A percentile compares a stretch with the other conserved stretches of the same genome.
Conservation (phyloP, 2,113 vertebrate genomes). For the Halcyon malimbica region DNA sequence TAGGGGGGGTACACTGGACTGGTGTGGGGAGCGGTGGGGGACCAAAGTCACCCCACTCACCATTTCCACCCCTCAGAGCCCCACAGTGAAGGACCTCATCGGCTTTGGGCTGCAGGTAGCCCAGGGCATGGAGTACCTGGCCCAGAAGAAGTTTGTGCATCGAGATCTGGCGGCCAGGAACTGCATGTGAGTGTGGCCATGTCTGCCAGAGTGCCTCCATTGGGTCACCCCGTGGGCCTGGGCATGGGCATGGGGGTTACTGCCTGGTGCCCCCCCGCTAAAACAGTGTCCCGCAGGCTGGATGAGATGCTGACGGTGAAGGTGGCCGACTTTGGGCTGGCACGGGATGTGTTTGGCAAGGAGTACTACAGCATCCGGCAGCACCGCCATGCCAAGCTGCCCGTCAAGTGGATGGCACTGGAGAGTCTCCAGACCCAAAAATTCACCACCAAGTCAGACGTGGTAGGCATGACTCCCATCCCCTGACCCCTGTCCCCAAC, state of each 20-base stretch:
- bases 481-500: too few species aligned
- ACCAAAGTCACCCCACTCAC: neutral
- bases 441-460: constrained; percentile 95
- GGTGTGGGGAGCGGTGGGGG: rapidly evolving
- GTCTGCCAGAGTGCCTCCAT: rapidly evolving
- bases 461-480: constrained; percentile 72
- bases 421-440: constrained; percentile 96
- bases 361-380: constrained; percentile 93
- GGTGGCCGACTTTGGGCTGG: constrained; percentile 97
- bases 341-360: constrained; percentile 91
- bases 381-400: constrained; percentile 87
- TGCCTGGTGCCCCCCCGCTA: rapidly evolving
- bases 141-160: constrained; percentile 95
- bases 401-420: constrained; percentile 97
- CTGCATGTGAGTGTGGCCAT: constrained; percentile 88
- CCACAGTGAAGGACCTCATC: constrained; percentile 94
- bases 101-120: constrained; percentile 95
- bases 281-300: constrained; percentile 75
- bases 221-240: rapidly evolving
- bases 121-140: constrained; percentile 94
- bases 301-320: constrained; percentile 93
- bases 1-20: constrained; percentile 26
- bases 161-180: constrained; percentile 95
- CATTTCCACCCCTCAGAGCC: constrained; percentile 76
- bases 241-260: neutral